phyloP scores from a whole-genome alignment of 1,140 invertebrate species.

The Trachymyrmex cornetzi region DNA sequence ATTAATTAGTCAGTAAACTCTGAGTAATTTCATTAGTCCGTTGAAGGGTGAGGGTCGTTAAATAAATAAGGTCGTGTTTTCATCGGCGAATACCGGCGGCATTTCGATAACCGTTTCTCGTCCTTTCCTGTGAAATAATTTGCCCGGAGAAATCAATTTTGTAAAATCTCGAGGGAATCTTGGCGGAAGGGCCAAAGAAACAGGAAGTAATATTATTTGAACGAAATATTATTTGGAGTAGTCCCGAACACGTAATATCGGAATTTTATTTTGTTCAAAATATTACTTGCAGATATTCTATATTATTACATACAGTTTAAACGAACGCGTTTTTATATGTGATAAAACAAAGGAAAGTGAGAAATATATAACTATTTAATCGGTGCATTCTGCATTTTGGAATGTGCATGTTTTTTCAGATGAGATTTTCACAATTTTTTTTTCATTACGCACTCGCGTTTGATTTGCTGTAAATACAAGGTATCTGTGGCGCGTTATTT shows the following conservation, averaged over 20 bases:
- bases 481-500: neutral
- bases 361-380: conserved; percentile 12
- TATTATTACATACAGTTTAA: neutral
- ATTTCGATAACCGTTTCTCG: conserved; percentile 65
- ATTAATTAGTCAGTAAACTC: conserved; percentile 78
- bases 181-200: neutral
- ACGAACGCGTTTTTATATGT: neutral
- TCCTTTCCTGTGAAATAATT: conserved; percentile 36
- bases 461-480: neutral
- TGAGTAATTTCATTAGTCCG: conserved; percentile 73
- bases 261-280: conserved; percentile 13
- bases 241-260: neutral
- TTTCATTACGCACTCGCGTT: neutral
- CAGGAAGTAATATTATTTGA: neutral
- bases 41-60: conserved; percentile 52
- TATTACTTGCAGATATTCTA: neutral
- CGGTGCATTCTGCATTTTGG: neutral
- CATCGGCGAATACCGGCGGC: conserved; percentile 69
- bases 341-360: neutral
- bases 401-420: conserved; percentile 3
- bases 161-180: neutral
- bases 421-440: neutral
- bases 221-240: neutral
- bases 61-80: conserved; percentile 73
- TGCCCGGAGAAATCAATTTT: conserved; percentile 5